Base-by-base conservation (phyloP, 2,888 invertebrate genomes). In the Gnatocerus cornutus region DNA sequence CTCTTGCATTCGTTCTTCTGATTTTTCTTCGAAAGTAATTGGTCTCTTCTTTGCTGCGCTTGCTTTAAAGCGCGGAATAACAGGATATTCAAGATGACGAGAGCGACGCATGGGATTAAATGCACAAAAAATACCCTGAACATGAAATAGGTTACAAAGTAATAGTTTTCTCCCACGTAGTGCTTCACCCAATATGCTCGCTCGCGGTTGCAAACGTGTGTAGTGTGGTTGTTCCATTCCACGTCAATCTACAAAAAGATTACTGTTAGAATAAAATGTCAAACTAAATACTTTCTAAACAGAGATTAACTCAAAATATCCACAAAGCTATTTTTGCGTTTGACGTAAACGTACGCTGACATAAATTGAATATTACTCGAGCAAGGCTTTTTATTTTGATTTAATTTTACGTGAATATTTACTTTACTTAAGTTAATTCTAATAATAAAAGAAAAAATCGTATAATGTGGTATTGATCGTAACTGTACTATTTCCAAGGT, bases 71-170 rank as follows among this genome's bases (percentile, higher is more conserved):
- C 96, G 58, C 90, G 87, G 82, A 97, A 96, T 2, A 98, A 89
- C 6, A 97, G 87, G 0, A 94, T 91, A 83, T 98, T 98, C 56
- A 98, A 88, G 12, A 95, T 92, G 0, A 97, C 95, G 43, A 98
- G 88, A 1, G 94, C 90, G 7, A 94, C 90, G 86, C 97, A 97
- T 0, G 98, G 98, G 67, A 96, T 87, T 72, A 96, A 87, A 82
- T 98, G 96, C n/a, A 98, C 96, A 84, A 95, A 96, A 5, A 97
- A 85, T 8, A 97, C 94, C 9, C 98, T 89, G 84, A 96, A 97
- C 80, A 92, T 90, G 86, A 89, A 95, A 85, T 94, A 95, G 7
- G 90, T 87, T 68, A 92, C 92, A 86, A 91, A 97, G 86, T 96
- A 98, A 4, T 91, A 86, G 83, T 94, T 90, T 71, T 89, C 86